A percentile compares a stretch with the other conserved stretches of the same genome.
Evolutionary conservation across 2,888 invertebrate species (phyloP).

Genomic region (Cephus runcator): DNA sequence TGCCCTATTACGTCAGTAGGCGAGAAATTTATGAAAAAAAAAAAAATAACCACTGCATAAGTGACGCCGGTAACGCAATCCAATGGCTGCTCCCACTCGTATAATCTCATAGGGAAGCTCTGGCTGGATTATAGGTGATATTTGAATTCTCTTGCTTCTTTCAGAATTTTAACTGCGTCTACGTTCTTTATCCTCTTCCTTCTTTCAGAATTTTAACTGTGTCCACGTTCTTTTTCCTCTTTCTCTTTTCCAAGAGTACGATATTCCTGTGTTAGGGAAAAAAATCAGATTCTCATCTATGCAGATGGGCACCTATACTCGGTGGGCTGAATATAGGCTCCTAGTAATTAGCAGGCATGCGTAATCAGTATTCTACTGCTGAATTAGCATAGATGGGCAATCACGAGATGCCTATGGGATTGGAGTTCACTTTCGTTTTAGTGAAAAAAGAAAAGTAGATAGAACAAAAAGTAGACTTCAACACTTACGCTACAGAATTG

Average conservation of each 20-base stretch:
- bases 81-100: background rate
- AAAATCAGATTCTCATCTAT: background rate
- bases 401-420: background rate
- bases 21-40: background rate
- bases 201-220: background rate
- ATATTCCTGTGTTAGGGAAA: background rate
- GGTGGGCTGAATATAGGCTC: background rate
- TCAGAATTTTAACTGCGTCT: background rate
- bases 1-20: background rate
- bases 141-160: background rate
- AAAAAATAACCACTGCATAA: background rate
- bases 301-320: background rate
- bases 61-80: background rate
- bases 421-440: background rate
- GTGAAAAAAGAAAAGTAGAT: background rate
- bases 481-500: background rate
- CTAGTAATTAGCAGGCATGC: background rate
- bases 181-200: background rate
- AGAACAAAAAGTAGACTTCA: background rate
- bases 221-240: background rate
- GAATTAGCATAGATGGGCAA: background rate
- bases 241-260: background rate
- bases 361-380: background rate
- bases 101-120: background rate
- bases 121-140: background rate